Conservation (phyloP, 2,888 invertebrate genomes). For the Tipula confusa region DNA sequence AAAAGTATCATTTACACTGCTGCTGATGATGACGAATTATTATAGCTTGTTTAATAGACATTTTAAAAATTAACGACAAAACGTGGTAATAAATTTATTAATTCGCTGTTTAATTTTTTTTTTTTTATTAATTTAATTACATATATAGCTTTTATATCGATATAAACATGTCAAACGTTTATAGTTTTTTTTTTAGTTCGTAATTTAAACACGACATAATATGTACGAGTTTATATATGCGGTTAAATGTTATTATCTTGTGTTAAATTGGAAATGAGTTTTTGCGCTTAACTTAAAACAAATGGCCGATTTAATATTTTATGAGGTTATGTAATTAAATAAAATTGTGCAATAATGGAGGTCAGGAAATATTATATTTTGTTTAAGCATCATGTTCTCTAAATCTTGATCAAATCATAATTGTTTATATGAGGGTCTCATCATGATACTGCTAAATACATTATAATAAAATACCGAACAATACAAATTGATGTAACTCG, state of each 20-base stretch:
- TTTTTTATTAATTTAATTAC: not conserved
- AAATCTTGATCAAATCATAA: slow-evolving; percentile 8
- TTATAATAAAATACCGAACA: not conserved
- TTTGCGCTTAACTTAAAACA: not conserved
- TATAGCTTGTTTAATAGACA: not conserved
- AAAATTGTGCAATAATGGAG: too few species aligned
- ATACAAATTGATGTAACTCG: slow-evolving; percentile 20
- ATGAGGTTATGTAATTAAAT: not conserved
- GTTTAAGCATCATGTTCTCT: not conserved
- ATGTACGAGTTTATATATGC: too few species aligned
- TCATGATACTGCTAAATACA: slow-evolving; percentile 12
- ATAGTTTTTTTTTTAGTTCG: not conserved
- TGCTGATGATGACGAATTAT: slow-evolving; percentile 15
- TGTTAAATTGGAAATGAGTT: too few species aligned
- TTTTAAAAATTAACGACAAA: not conserved
- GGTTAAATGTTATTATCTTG: too few species aligned
- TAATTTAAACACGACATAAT: not conserved
- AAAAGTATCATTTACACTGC: slow-evolving; percentile 15
- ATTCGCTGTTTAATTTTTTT: not conserved
- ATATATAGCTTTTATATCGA: not conserved
- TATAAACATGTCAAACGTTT: not conserved
- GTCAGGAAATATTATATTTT: not conserved
- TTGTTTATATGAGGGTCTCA: not conserved
- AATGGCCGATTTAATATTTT: not conserved
- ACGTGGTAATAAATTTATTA: not conserved